A percentile compares a stretch with the other conserved stretches of the same genome.
These are phyloP conservation scores for Cloeon dipterum DNA, from an alignment of 2,888 invertebrate species.

Conservation along the genomic window DNA sequence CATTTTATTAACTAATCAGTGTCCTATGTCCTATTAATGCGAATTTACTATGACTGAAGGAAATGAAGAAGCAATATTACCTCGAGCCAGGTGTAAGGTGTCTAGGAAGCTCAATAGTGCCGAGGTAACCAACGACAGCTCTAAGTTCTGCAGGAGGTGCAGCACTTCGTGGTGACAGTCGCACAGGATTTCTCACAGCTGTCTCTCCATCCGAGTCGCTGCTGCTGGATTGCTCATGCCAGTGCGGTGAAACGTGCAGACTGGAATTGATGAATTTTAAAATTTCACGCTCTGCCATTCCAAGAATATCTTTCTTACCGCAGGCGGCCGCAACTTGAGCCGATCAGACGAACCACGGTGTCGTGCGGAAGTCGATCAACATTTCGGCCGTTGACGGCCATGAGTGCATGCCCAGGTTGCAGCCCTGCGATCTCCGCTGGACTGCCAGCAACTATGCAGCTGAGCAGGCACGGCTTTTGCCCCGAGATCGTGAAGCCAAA, in stretches of 20 bases:
- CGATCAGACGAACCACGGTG: slow-evolving; percentile 77
- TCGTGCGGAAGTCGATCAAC: slow-evolving; percentile 86
- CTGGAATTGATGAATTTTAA: slow-evolving; percentile 35
- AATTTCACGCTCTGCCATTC: too few relatives aligned
- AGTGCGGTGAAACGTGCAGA: too few relatives aligned
- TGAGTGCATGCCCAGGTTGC: slow-evolving; percentile 74
- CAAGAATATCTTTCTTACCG: too few relatives aligned
- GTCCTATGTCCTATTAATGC: too few relatives aligned
- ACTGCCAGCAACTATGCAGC: slow-evolving; percentile 73
- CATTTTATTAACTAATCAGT: too few relatives aligned
- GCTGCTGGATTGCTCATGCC: too few relatives aligned
- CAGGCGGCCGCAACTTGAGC: slow-evolving; percentile 60
- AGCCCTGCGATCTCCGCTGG: slow-evolving; percentile 81
- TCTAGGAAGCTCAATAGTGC: slow-evolving; percentile 88
- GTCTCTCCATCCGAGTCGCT: too few relatives aligned
- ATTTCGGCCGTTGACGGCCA: slow-evolving; percentile 76
- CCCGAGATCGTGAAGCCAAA: slow-evolving; percentile 97
- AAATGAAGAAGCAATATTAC: too few relatives aligned
- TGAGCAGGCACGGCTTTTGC: slow-evolving; percentile 84
- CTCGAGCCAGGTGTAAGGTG: slow-evolving; percentile 52
- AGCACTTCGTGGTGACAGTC: too few relatives aligned
- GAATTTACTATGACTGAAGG: too few relatives aligned
- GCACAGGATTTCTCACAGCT: too few relatives aligned
- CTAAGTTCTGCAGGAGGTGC: slow-evolving; percentile 19
- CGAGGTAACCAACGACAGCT: slow-evolving; percentile 80